Base-by-base conservation (phyloP, 2,797 vertebrate genomes). In the Melopsittacus undulatus region DNA sequence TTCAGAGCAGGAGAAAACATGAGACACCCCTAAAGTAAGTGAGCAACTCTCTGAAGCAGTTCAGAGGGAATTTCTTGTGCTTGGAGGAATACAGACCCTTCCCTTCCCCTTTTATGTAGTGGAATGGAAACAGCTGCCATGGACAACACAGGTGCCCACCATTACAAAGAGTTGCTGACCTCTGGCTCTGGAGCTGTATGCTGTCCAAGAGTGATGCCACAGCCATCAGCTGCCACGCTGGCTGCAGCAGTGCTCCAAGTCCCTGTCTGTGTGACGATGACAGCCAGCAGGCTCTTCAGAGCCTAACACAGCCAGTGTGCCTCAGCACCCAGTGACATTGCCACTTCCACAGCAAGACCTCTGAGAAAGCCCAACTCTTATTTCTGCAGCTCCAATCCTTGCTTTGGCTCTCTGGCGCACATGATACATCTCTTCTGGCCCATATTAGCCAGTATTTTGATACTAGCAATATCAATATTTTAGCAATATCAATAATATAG, bases 31-130 rank as follows among this genome's bases (percentile, higher is more conserved):
- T 62, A 14, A 87, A 80, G 5, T 9, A 64, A 72, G 30, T 8
- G 40, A 57, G 30, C 23, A 63, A 4, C 9, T 42, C 30, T 64
- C 27, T 56, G 32, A 29, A 87, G 21, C 8, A 69, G 45, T 27
- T 67, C 54, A 79, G 51, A 72, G 13, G 11, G 11, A 78, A 79
- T 15, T 82, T 59, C 22, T 81, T n/a, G 5, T 9, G 19, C 21
- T 20, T 56, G 29, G 7, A 86, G 12, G 11, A 90, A 76, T 2
- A 40, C 30, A 79, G 18, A 77, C 14, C 5, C 32, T 74, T 64
- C 11, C 14, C 48, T 13, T n/a, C n/a, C n/a, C n/a, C n/a, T 69
- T 29, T 46, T 4, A 64, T 0, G 0, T 0, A 30, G 29, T 2
- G 4, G 56, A 86, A 88, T 42, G 16, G 15, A 70, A 85, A 48